phyloP scores from a whole-genome alignment of 2,797 vertebrate species.

The Anguilla pacifica region DNA sequence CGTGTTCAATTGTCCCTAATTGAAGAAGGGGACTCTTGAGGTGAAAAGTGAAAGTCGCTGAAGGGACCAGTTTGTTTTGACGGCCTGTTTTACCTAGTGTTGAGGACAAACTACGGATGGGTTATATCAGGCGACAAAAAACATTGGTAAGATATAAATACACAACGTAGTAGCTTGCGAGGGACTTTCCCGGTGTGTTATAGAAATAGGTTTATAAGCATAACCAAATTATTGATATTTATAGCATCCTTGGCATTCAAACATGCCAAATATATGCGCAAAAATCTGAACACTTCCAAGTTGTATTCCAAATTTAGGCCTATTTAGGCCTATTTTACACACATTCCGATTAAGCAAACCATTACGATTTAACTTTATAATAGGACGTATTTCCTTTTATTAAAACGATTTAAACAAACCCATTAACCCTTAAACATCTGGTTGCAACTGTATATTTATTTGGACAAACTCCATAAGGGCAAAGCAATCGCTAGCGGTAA shows the following conservation, averaged over 20 bases:
- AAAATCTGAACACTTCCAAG: neutral
- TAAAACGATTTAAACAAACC: conserved; percentile 74
- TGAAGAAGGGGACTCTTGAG: conserved; percentile 63
- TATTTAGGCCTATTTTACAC: neutral
- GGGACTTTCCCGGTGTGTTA: neutral
- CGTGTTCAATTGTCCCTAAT: conserved; percentile 68
- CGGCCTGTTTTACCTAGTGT: neutral
- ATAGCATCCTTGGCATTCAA: neutral
- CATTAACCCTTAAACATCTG: conserved; percentile 41
- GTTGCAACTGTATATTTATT: conserved; percentile 40
- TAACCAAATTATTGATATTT: neutral
- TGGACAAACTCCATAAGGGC: neutral
- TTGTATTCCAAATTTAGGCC: neutral
- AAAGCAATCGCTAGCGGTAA: conserved; percentile 10
- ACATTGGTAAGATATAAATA: conserved; percentile 65
- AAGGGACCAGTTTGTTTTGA: neutral
- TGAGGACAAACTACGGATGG: neutral
- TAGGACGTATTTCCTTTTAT: conserved; percentile 43
- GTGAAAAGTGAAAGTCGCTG: conserved; percentile 35
- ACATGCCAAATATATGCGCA: neutral
- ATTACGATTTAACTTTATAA: neutral
- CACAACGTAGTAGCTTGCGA: neutral
- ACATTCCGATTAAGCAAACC: neutral
- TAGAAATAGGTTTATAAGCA: neutral
- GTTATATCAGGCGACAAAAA: conserved; percentile 44